These are phyloP conservation scores for Dromius quadrimaculatus DNA, from an alignment of 2,888 invertebrate genomes.

Conservation along the genomic window DNA sequence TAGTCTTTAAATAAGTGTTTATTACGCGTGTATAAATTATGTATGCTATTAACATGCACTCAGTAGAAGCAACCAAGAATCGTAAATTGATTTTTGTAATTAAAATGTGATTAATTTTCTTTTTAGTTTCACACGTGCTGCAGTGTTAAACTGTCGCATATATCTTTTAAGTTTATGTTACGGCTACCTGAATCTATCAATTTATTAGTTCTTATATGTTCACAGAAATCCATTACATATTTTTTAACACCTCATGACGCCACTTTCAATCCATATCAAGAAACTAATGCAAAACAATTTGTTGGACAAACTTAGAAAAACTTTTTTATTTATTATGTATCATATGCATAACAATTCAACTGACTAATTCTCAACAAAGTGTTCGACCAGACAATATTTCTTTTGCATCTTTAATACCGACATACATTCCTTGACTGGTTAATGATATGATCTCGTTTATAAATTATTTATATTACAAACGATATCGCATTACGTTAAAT, in stretches of 20 bases:
- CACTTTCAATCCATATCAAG: neutral
- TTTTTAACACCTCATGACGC: slow-evolving; percentile 16
- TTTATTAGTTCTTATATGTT: slow-evolving; percentile 10
- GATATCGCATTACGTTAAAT: slow-evolving; percentile 46
- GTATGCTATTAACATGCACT: slow-evolving; percentile 47
- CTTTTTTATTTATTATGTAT: neutral
- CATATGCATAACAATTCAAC: slow-evolving; percentile 22
- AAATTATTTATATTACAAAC: slow-evolving; percentile 47
- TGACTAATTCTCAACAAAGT: slow-evolving; percentile 19
- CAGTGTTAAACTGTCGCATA: slow-evolving; percentile 33
- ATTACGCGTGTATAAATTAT: slow-evolving; percentile 47
- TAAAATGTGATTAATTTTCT: slow-evolving; percentile 51
- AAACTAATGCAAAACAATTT: too few species aligned
- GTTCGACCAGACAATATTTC: slow-evolving; percentile 1
- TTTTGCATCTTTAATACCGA: slow-evolving; percentile 20
- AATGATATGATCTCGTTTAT: slow-evolving; percentile 43
- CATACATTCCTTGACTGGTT: slow-evolving; percentile 32
- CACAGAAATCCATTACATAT: slow-evolving; percentile 16
- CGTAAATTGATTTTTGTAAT: slow-evolving; percentile 51
- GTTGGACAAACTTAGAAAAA: too few species aligned
- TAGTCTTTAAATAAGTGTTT: slow-evolving; percentile 50
- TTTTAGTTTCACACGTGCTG: slow-evolving; percentile 47
- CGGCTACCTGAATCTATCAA: slow-evolving; percentile 30
- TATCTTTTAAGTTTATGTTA: slow-evolving; percentile 40
- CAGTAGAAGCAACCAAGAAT: slow-evolving; percentile 15